Evolutionary conservation across 1,140 invertebrate genomes (phyloP), one percentile per base, ranked within the genome.

Genomic region (Tetraneura akinire): DNA sequence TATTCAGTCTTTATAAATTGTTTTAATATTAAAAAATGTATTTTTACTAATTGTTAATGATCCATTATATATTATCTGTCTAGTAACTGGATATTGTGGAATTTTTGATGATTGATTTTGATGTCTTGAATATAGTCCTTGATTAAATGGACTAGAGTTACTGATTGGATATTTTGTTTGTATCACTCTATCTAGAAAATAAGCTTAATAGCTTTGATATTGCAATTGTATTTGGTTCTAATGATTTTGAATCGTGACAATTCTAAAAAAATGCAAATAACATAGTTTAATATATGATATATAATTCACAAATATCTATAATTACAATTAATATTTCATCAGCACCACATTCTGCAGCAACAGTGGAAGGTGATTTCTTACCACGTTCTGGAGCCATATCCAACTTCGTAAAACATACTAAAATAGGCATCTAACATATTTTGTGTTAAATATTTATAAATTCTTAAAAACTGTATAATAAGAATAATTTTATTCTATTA

Each of bases 171-270:
- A 91, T 70, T 90, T 88, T 81, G 90, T 88, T 85, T 94, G 92
- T 81, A 94, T 93, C 10, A 95, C 96, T 89, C 95, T 95, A 86
- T 98, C 96, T 86, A 97, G 97, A 88, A 98, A 98, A 85, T 94
- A 89, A 18, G n/a, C n/a, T 92, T 93, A 26, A n/a, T n/a, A 98
- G 85, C 87, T 97, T 97, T 0, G 97, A 95, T 57, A 95, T 91
- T 85, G 95, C 95, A 81, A 93, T 94, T 1, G 93, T 94, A 5
- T 95, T 96, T 18, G 96, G 93, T n/a, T 94, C 94, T 81, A 98
- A 86, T 82, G 93, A 94, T 85, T 93, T 91, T 1, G 88, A 86
- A 85, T 95, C 91, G 82, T 90, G 88, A 84, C 92, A 96, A 87
- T 95, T 92, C 90, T 89, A 78, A 81, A 84, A n/a, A 84, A 82